phyloP scores from a whole-genome alignment of 2,888 invertebrate species.

The Hirtodrosophila alboralis region DNA sequence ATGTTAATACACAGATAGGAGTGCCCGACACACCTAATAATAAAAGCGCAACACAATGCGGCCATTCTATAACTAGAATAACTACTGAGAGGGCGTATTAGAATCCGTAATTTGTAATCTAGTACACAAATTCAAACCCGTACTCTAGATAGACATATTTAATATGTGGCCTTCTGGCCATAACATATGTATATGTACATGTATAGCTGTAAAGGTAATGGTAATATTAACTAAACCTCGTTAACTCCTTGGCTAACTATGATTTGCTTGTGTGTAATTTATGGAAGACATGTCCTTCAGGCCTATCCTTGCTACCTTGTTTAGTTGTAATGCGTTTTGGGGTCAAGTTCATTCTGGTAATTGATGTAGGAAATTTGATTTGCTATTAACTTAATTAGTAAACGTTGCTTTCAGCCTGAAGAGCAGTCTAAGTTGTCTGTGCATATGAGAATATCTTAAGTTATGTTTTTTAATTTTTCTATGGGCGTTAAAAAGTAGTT shows the following conservation, averaged over 20 bases:
- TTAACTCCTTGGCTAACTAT: slow-evolving; percentile 41
- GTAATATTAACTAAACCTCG: slow-evolving; percentile 8
- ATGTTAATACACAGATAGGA: slow-evolving; percentile 53
- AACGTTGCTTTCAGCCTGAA: background rate
- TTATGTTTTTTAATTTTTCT: too few species aligned
- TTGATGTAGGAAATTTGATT: slow-evolving; percentile 11
- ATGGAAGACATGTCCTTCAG: slow-evolving; percentile 47
- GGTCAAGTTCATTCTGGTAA: slow-evolving; percentile 23
- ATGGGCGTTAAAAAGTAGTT: too few species aligned
- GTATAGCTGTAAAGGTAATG: slow-evolving; percentile 7
- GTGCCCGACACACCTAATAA: slow-evolving; percentile 30
- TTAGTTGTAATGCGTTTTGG: slow-evolving; percentile 3
- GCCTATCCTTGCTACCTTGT: slow-evolving; percentile 6
- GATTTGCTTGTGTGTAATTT: slow-evolving; percentile 49
- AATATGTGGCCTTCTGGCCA: slow-evolving; percentile 31
- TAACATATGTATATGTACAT: background rate
- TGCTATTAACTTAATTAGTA: slow-evolving; percentile 16
- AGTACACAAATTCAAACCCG: slow-evolving; percentile 1
- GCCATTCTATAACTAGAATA: slow-evolving; percentile 44
- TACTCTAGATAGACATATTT: slow-evolving; percentile 23
- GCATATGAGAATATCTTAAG: too few species aligned
- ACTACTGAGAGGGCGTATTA: slow-evolving; percentile 13
- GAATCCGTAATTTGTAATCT: slow-evolving; percentile 1
- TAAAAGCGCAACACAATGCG: slow-evolving; percentile 39
- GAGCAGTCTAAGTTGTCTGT: too few species aligned